Percentiles rank a stretch among this genome's conserved stretches.
phyloP scores from a whole-genome alignment of 2,797 vertebrate genomes.

The Diceros bicornis region DNA sequence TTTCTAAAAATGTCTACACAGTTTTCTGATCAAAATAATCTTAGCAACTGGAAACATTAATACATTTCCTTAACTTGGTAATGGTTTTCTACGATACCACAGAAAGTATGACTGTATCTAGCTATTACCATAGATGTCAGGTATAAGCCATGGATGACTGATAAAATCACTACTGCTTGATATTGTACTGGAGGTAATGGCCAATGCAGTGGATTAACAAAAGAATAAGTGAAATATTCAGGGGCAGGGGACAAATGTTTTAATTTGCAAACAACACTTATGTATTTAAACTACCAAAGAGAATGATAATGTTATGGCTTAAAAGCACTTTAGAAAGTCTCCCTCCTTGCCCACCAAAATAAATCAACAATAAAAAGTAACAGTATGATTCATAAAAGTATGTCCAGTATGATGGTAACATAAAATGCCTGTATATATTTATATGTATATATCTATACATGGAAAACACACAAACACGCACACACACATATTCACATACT shows the following conservation, averaged over 20 bases:
- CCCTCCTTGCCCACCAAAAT: not conserved
- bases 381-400: not conserved
- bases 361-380: not conserved
- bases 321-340: not conserved
- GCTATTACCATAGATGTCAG: not conserved
- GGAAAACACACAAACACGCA: not conserved
- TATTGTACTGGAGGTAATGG: not conserved
- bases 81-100: not conserved
- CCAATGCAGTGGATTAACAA: not conserved
- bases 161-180: not conserved
- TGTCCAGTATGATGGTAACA: not conserved
- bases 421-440: not conserved
- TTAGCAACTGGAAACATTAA: not conserved
- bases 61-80: not conserved
- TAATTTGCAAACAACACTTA: not conserved
- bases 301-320: not conserved
- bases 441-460: not conserved
- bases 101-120: not conserved
- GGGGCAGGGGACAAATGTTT: too few relatives aligned
- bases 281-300: not conserved
- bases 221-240: not conserved
- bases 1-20: not conserved
- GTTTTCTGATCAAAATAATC: not conserved
- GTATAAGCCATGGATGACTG: not conserved
- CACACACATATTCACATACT: not conserved